A percentile compares a stretch with the other conserved stretches of the same genome.
phyloP scores from a whole-genome alignment of 2,113 vertebrate genomes.

The Malurus elegans region DNA sequence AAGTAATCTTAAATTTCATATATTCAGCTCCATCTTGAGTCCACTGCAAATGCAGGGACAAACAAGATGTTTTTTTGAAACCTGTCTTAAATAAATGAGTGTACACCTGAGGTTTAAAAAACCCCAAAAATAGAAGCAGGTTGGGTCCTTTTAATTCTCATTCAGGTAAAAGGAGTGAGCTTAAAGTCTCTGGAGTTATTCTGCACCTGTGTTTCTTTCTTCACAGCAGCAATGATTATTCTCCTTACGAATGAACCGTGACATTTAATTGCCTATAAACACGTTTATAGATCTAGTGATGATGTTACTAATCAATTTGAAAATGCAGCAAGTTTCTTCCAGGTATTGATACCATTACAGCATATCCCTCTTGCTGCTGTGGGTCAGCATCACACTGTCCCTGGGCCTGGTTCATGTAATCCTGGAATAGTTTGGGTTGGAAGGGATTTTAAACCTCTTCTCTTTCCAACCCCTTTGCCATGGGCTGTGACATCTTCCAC shows the following conservation, averaged over 20 bases:
- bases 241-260: not conserved
- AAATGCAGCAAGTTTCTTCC: not conserved
- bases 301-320: not conserved
- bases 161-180: not conserved
- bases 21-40: not conserved
- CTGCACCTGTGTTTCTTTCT: not conserved
- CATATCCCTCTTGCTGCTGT: rapidly evolving
- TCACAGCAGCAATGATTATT: not conserved
- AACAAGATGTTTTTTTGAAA: not conserved
- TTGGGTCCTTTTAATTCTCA: not conserved
- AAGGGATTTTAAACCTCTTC: not conserved
- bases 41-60: not conserved
- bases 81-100: not conserved
- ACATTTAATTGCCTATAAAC: conserved; percentile 39
- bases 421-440: not conserved
- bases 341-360: not conserved
- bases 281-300: not conserved
- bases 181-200: not conserved
- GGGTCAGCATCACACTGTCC: not conserved
- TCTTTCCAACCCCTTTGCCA: not conserved
- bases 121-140: not conserved
- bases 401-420: not conserved
- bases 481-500: not conserved
- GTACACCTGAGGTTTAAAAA: not conserved
- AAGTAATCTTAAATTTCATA: not conserved